These are phyloP conservation scores for Latrodectus geometricus DNA, from an alignment of 1,140 invertebrate genomes.

Conservation along the genomic window DNA sequence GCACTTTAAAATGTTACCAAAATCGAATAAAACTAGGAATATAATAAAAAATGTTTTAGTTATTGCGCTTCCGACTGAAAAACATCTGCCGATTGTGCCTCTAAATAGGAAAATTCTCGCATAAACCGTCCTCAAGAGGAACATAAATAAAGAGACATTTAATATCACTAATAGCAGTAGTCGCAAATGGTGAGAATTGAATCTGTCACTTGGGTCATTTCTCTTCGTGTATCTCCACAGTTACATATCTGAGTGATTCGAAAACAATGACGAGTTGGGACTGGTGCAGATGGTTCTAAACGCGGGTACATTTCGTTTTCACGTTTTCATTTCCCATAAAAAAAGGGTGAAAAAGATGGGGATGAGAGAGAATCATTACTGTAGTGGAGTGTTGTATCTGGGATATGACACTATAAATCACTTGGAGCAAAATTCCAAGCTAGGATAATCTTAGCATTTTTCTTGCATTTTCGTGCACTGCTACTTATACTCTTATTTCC, in stretches of 20 bases:
- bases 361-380: constrained; percentile 37
- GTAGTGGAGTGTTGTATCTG: constrained; percentile 34
- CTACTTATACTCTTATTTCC: constrained; percentile 59
- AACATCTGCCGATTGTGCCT: constrained; percentile 50
- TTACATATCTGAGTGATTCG: constrained; percentile 32
- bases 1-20: too few relatives aligned
- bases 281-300: constrained; percentile 32
- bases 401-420: constrained; percentile 60
- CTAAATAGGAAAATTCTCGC: constrained; percentile 36
- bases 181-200: constrained; percentile 35
- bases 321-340: constrained; percentile 55
- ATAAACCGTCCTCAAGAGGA: constrained; percentile 21
- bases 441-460: constrained; percentile 50
- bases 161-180: constrained; percentile 47
- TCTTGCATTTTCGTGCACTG: constrained; percentile 37
- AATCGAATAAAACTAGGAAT: too few relatives aligned
- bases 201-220: constrained; percentile 47
- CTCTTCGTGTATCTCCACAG: constrained; percentile 32
- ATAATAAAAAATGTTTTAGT: too few relatives aligned
- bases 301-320: constrained; percentile 45
- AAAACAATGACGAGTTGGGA: constrained; percentile 55
- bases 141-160: constrained; percentile 57
- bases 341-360: constrained; percentile 20
- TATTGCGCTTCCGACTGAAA: background rate
- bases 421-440: constrained; percentile 50